These are phyloP conservation scores for Panzeria rudis DNA, from an alignment of 2,888 invertebrate genomes.

Conservation along the genomic window DNA sequence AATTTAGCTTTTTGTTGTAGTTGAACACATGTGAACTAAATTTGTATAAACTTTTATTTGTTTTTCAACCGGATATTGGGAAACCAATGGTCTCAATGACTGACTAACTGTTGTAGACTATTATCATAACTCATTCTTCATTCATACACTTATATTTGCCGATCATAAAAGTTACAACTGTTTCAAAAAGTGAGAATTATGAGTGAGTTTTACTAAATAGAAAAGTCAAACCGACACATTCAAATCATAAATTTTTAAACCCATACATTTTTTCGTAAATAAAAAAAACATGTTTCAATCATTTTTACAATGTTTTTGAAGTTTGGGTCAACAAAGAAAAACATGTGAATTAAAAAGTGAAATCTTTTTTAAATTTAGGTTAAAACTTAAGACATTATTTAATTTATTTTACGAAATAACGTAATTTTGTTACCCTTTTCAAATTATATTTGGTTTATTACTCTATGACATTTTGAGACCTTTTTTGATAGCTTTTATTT, in stretches of 20 bases:
- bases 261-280: background rate
- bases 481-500: too few relatives aligned
- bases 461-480: too few relatives aligned
- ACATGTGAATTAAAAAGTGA: background rate
- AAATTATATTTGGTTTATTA: too few relatives aligned
- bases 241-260: background rate
- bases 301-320: background rate
- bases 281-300: background rate
- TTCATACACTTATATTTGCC: background rate
- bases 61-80: slow-evolving; percentile 59
- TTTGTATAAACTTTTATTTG: slow-evolving; percentile 50
- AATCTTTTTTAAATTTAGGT: background rate
- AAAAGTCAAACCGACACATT: background rate
- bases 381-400: background rate
- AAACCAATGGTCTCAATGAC: slow-evolving; percentile 10
- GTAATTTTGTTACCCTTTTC: too few relatives aligned
- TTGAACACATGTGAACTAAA: slow-evolving; percentile 80
- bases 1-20: background rate
- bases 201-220: background rate
- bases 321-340: background rate
- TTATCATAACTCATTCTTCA: background rate
- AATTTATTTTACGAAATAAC: too few relatives aligned
- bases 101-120: background rate
- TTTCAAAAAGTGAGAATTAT: slow-evolving; percentile 5
- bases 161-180: background rate